phyloP scores from a whole-genome alignment of 1,140 invertebrate species.

The Drosophila nigrodunni region DNA sequence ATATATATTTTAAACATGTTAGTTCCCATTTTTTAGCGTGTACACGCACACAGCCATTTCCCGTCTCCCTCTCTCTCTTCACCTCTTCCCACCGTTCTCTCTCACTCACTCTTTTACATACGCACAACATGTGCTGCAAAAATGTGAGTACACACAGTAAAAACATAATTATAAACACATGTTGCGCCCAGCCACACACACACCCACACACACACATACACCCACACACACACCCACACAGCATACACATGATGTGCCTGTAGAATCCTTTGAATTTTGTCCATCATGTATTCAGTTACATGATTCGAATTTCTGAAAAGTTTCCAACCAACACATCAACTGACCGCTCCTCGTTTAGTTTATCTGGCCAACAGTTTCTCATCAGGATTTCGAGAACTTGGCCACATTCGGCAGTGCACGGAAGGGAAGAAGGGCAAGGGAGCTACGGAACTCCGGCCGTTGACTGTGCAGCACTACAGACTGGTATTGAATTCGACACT shows the following conservation, averaged over 20 bases:
- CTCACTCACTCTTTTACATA: neutral
- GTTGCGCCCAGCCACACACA: slow-evolving; percentile 49
- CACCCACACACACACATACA: slow-evolving; percentile 14
- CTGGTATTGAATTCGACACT: slow-evolving; percentile 41
- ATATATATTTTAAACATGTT: no score
- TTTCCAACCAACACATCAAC: slow-evolving; percentile 28
- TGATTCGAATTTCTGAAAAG: slow-evolving; percentile 81
- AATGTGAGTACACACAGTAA: slow-evolving; percentile 55
- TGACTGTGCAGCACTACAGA: neutral
- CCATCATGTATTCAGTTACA: slow-evolving; percentile 74
- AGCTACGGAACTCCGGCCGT: neutral
- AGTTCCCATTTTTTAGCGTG: no score
- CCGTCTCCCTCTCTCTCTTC: no score
- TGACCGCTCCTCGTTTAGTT: slow-evolving; percentile 53
- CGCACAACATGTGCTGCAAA: slow-evolving; percentile 41
- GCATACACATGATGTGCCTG: neutral
- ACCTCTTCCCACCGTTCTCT: no score
- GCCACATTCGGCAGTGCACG: neutral
- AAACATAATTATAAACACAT: slow-evolving; percentile 81
- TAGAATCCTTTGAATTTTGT: slow-evolving; percentile 62
- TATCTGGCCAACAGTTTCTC: slow-evolving; percentile 20
- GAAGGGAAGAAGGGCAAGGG: neutral
- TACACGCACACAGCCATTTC: no score
- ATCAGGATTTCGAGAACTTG: neutral
- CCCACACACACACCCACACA: slow-evolving; percentile 10